These are phyloP conservation scores for Platichthys stellatus DNA, from an alignment of 2,113 vertebrate species.

Conservation along the genomic window DNA sequence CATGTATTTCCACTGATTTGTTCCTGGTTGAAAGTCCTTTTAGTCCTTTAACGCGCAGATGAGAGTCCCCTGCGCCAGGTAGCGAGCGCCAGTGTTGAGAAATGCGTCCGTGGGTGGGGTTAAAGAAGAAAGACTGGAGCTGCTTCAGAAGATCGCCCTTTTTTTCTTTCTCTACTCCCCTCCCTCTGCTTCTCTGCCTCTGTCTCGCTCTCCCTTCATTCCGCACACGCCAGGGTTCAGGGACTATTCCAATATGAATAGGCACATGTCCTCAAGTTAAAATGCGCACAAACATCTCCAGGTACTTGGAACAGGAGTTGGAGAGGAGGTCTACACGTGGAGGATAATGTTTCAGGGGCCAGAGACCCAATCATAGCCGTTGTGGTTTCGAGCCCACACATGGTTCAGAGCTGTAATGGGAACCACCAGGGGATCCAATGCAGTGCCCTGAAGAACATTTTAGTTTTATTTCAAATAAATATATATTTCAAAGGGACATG, in stretches of 20 bases:
- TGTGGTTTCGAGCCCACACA: background rate
- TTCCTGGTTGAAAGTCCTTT: background rate
- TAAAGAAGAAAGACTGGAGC: conserved; percentile 34
- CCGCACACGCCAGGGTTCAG: background rate
- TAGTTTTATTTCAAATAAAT: background rate
- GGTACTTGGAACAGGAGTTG: background rate
- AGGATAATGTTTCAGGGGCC: background rate
- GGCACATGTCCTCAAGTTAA: background rate
- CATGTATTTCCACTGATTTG: background rate
- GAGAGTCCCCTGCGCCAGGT: conserved; percentile 39
- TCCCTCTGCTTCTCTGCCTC: background rate
- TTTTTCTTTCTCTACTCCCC: background rate
- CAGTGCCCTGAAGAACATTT: background rate
- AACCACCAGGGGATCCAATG: background rate
- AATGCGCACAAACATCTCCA: background rate
- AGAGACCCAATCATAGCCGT: background rate
- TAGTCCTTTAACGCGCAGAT: conserved; percentile 23
- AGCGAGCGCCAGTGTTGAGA: conserved; percentile 42
- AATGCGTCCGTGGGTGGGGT: conserved; percentile 71
- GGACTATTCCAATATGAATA: background rate
- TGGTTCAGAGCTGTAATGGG: background rate
- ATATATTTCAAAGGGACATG: too few species aligned
- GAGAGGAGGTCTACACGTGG: background rate
- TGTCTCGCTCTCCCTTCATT: background rate
- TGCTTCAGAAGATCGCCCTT: conserved; percentile 38